A percentile compares a stretch with the other conserved stretches of the same genome.
These are phyloP conservation scores for Drosophila sp. DNA, from an alignment of 1,140 invertebrate genomes.

Conservation along the genomic window DNA sequence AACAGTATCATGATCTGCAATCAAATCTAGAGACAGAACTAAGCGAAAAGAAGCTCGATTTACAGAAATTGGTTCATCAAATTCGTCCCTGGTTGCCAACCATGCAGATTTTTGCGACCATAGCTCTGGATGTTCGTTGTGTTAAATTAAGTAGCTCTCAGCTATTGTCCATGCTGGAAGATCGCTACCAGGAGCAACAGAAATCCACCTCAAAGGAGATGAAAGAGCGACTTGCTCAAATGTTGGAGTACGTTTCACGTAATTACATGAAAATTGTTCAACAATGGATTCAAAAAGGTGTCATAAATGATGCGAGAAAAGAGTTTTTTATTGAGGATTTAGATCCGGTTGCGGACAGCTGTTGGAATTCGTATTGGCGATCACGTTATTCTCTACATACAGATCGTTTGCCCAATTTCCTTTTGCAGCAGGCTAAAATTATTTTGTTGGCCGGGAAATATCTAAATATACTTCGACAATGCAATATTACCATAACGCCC, in stretches of 20 bases:
- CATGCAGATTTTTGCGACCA: constrained; percentile 31
- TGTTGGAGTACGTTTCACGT: constrained; percentile 27
- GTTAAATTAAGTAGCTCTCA: constrained; percentile 29
- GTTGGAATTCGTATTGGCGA: constrained; percentile 57
- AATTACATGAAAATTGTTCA: constrained; percentile 73
- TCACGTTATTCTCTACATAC: constrained; percentile 38
- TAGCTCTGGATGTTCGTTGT: constrained; percentile 29
- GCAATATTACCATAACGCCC: constrained; percentile 51
- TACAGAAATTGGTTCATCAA: constrained; percentile 50
- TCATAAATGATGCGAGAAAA: constrained; percentile 44
- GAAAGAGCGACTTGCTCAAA: constrained; percentile 7
- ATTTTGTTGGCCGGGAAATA: constrained; percentile 65
- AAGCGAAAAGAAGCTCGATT: constrained; percentile 27
- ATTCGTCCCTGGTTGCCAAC: constrained; percentile 57
- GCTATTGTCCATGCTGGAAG: constrained; percentile 47
- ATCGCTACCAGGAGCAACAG: constrained; percentile 24
- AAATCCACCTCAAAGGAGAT: constrained; percentile 23
- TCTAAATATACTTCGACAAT: constrained; percentile 60
- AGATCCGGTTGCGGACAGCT: constrained; percentile 43
- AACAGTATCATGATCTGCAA: constrained; percentile 55
- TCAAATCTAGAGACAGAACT: constrained; percentile 51
- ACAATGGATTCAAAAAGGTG: constrained; percentile 62
- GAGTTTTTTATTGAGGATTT: constrained; percentile 67
- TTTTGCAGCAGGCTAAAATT: constrained; percentile 16
- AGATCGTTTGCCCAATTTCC: constrained; percentile 49